Evolutionary conservation across 2,888 invertebrate genomes (phyloP).

Genomic region (Brenthis daphne): DNA sequence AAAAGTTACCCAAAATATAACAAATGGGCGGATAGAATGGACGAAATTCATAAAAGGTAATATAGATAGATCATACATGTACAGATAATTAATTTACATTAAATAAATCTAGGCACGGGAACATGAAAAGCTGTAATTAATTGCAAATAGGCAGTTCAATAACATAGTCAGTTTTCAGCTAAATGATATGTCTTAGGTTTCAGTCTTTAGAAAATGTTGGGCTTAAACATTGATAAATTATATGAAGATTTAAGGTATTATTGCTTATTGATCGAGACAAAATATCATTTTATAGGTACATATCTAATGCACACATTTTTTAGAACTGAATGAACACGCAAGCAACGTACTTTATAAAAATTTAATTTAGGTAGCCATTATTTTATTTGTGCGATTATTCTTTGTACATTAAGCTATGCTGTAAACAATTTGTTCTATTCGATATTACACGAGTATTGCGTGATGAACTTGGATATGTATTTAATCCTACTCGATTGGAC

Average conservation of each 20-base stretch:
- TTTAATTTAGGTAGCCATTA: too few relatives aligned
- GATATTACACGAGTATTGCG: too few relatives aligned
- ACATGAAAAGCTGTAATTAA: slow-evolving; percentile 27
- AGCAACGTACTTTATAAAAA: too few relatives aligned
- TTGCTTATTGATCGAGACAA: not conserved
- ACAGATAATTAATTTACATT: slow-evolving; percentile 21
- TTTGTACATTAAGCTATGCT: too few relatives aligned
- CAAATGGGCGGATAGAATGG: slow-evolving; percentile 40
- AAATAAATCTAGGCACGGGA: slow-evolving; percentile 19
- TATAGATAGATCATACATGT: slow-evolving; percentile 11
- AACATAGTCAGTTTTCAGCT: slow-evolving; percentile 47
- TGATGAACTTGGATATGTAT: too few relatives aligned
- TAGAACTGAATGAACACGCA: too few relatives aligned
- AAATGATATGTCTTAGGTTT: slow-evolving; percentile 68
- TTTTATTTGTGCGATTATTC: too few relatives aligned
- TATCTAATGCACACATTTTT: too few relatives aligned
- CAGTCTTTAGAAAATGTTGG: slow-evolving; percentile 67
- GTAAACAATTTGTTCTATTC: too few relatives aligned
- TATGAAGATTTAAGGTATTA: not conserved
- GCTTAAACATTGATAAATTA: slow-evolving; percentile 18
- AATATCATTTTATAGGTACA: too few relatives aligned
- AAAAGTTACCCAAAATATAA: slow-evolving; percentile 28
- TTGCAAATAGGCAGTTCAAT: slow-evolving; percentile 24
- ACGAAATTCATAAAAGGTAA: slow-evolving; percentile 40
- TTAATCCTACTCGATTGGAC: too few relatives aligned